A percentile compares a stretch with the other conserved stretches of the same genome.
These are phyloP conservation scores for Pygoscelis adeliae DNA, from an alignment of 2,113 vertebrate species.

Conservation along the genomic window DNA sequence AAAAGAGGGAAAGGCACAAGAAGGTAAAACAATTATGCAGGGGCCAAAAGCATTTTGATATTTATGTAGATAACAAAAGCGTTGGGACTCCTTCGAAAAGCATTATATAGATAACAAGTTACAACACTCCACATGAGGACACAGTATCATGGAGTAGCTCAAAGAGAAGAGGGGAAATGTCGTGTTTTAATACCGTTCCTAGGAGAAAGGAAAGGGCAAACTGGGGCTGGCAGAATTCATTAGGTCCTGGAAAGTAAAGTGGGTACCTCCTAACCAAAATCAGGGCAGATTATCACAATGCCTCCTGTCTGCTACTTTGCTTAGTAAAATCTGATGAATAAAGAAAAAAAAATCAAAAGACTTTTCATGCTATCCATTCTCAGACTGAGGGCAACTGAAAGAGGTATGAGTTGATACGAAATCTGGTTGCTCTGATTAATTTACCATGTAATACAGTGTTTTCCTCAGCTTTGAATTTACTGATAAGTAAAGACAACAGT, in stretches of 20 bases:
- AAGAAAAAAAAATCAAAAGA: background rate
- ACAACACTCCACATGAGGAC: accelerated
- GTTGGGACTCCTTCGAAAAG: background rate
- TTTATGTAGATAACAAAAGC: background rate
- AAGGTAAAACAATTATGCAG: background rate
- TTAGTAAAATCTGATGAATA: background rate
- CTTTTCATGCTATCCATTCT: background rate
- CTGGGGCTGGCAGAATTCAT: background rate
- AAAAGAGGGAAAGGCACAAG: background rate
- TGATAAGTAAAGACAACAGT: background rate
- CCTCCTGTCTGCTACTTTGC: background rate
- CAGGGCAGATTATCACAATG: background rate
- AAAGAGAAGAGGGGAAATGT: background rate
- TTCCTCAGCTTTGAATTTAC: background rate
- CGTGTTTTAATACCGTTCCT: accelerated
- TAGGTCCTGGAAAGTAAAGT: background rate
- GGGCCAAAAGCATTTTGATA: background rate
- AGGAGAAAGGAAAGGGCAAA: background rate
- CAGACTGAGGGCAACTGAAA: background rate
- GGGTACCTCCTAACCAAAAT: background rate
- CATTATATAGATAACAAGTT: background rate
- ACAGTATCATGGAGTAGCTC: background rate
- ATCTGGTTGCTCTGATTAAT: background rate
- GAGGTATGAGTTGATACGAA: background rate
- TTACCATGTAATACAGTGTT: background rate